Evolutionary conservation across 2,888 invertebrate species (phyloP).

Genomic region (Amiota mariae): DNA sequence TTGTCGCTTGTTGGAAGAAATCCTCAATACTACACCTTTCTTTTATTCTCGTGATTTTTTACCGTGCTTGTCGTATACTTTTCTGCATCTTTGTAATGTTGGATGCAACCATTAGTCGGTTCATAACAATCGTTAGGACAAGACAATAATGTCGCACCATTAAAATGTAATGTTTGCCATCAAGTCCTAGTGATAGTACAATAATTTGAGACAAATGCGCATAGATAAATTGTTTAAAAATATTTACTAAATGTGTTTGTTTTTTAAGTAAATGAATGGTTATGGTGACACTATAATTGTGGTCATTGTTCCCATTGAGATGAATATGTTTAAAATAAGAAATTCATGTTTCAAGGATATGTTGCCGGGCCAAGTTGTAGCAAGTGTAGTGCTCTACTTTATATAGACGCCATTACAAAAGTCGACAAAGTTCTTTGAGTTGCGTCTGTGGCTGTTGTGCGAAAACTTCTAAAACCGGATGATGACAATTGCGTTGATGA

Average conservation of each 20-base stretch:
- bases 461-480: neutral
- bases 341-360: conserved; percentile 51
- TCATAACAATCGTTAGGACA: conserved; percentile 52
- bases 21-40: no score
- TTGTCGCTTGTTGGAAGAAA: conserved; percentile 1
- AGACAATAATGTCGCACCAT: conserved; percentile 45
- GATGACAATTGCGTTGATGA: conserved; percentile 26
- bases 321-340: conserved; percentile 22
- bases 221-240: no score
- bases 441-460: neutral
- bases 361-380: conserved; percentile 49
- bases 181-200: no score
- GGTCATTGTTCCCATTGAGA: no score
- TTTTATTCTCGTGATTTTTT: no score
- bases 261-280: no score
- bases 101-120: conserved; percentile 48
- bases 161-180: neutral
- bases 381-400: neutral
- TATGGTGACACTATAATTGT: no score
- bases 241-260: conserved; percentile 8
- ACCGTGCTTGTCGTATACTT: neutral
- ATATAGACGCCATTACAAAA: neutral
- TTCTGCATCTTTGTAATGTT: conserved; percentile 24
- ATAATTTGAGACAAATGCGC: neutral
- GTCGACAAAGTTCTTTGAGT: conserved; percentile 14